Percentiles rank a stretch among this genome's conserved stretches.
These are phyloP conservation scores for Galerucella nymphaeae DNA, from an alignment of 2,888 invertebrate genomes.

Conservation along the genomic window DNA sequence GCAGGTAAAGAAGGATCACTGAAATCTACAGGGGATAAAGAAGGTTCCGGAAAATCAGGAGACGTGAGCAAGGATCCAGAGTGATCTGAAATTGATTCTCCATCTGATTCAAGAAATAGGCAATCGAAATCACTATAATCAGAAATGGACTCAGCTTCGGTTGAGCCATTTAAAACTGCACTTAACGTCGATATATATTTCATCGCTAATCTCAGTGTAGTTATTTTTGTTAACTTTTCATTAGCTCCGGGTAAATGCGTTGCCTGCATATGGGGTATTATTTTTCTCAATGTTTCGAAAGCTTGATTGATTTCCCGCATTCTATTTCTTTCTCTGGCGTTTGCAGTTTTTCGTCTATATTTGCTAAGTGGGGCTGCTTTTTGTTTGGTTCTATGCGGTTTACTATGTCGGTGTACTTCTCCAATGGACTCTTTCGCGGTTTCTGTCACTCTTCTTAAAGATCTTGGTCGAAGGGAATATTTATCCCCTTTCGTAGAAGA, in stretches of 20 bases:
- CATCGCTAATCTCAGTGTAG: conserved; percentile 74
- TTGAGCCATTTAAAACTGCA: conserved; percentile 67
- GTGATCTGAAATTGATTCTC: conserved; percentile 63
- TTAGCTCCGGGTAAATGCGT: conserved; percentile 60
- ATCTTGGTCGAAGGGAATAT: conserved; percentile 63
- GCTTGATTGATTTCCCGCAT: conserved; percentile 78
- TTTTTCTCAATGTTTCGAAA: conserved; percentile 72
- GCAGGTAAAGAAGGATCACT: conserved; percentile 61
- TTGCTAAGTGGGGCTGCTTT: conserved; percentile 72
- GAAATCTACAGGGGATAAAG: conserved; percentile 71
- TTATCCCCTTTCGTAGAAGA: conserved; percentile 54
- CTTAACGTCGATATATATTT: conserved; percentile 76
- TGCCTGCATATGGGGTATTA: conserved; percentile 67
- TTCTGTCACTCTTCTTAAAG: conserved; percentile 50
- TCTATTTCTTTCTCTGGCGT: conserved; percentile 73
- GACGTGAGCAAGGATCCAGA: conserved; percentile 57
- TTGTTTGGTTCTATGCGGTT: conserved; percentile 55
- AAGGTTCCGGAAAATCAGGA: conserved; percentile 65
- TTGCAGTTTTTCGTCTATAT: conserved; percentile 76
- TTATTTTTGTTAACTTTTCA: conserved; percentile 75
- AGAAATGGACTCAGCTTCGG: conserved; percentile 43
- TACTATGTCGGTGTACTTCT: conserved; percentile 36
- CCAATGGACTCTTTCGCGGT: conserved; percentile 40
- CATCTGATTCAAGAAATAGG: conserved; percentile 70
- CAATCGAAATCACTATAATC: conserved; percentile 60